phyloP scores from a whole-genome alignment of 2,888 invertebrate species.

The Reticulitermes lucifugus region DNA sequence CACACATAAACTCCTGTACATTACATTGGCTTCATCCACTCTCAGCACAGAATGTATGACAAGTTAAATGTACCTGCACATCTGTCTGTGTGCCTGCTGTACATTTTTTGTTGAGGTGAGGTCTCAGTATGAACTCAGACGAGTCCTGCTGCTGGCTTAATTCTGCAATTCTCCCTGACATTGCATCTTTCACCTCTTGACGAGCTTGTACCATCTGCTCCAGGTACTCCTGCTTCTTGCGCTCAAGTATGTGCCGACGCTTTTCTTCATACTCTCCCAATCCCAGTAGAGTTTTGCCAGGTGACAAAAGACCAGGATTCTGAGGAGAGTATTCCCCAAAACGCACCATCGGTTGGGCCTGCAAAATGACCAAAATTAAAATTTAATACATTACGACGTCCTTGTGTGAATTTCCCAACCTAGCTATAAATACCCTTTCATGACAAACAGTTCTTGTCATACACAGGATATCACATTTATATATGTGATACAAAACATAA shows the following conservation, averaged over 20 bases:
- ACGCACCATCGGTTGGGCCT: slow-evolving; percentile 47
- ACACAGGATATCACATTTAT: no score
- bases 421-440: no score
- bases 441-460: no score
- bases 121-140: background rate
- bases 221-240: slow-evolving; percentile 50
- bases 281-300: slow-evolving; percentile 50
- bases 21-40: no score
- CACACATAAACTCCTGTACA: no score
- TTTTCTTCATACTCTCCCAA: slow-evolving; percentile 52
- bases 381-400: no score
- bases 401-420: no score
- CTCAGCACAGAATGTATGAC: no score
- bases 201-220: slow-evolving; percentile 50
- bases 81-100: slow-evolving; percentile 15
- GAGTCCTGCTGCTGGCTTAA: background rate
- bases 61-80: background rate
- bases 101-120: background rate
- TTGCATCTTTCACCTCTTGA: slow-evolving; percentile 9
- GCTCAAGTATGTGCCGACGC: slow-evolving; percentile 46
- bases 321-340: slow-evolving; percentile 52
- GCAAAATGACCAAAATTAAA: background rate
- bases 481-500: no score
- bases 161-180: background rate
- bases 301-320: slow-evolving; percentile 49